Evolutionary conservation across 2,888 invertebrate genomes (phyloP), one percentile per base, ranked within the genome.

Genomic region (Caenorhabditis auriculariae): DNA sequence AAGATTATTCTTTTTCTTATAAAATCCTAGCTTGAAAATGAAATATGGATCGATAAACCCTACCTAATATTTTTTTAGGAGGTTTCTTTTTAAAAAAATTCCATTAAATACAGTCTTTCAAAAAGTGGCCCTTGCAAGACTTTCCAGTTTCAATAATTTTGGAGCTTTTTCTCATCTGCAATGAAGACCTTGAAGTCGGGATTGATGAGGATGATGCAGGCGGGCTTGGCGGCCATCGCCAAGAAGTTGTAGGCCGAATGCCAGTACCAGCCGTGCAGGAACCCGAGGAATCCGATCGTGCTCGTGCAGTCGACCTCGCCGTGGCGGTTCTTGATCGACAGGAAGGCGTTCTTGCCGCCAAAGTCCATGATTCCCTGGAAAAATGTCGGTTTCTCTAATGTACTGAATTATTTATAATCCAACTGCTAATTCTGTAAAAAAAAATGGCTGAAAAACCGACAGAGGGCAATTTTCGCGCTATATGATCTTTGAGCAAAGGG

Each of bases 261-360:
- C 62, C 62, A 62, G 58, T 56, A 62, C 62, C 62, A 62, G 44
- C 57, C 57, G 29, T 62, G 62, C 46, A 58, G 32, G 54, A 62
- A 62, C 54, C 62, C 57, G 57, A 62, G 54, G 57, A 62, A 58
- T 54, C 62, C 62, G 35, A 62, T 58, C 57, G 54, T 58, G 5
- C 54, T 48, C 21, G 52, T 58, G 57, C 57, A 58, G 37, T 62
- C 62, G 3, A 54, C 43, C 35, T 62, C 55, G n/a, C 54, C 54
- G 39, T 57, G 51, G 12, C 54, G 48, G 26, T 62, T 62, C 28
- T 54, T 54, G 51, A 62, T 51, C 38, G 44, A 27, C 27, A 62
- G 35, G 0, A 58, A 52, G 4, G 62, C 62, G 35, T 62, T 62
- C 21, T 62, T 57, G 4, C 62, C 62, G 15, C 62, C 62, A 26